phyloP scores from a whole-genome alignment of 2,797 vertebrate species.

The Ispidina lecontei region DNA sequence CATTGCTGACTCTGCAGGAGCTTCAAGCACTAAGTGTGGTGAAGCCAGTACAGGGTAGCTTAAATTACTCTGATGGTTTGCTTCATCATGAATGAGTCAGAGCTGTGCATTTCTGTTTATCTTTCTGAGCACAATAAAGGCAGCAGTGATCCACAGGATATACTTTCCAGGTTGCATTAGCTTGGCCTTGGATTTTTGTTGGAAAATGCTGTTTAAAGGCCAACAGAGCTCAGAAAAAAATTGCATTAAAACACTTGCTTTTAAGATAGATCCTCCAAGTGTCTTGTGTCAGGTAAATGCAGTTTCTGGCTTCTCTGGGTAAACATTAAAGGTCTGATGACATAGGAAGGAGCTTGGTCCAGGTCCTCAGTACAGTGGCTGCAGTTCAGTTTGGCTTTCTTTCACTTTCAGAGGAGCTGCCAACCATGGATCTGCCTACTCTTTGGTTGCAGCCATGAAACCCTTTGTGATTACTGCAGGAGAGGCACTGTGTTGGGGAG shows the following conservation, averaged over 20 bases:
- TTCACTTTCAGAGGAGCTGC: neutral
- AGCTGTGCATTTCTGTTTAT: neutral
- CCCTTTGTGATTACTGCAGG: neutral
- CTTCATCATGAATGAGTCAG: slow-evolving; percentile 11
- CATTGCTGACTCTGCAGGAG: neutral
- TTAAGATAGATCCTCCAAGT: neutral
- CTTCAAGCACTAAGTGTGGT: neutral
- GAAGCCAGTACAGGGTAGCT: neutral
- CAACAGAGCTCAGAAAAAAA: neutral
- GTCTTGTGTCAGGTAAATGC: neutral
- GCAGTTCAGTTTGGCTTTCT: neutral
- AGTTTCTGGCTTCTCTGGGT: neutral
- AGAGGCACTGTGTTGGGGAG: neutral
- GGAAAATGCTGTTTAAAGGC: slow-evolving; percentile 13
- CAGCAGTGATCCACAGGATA: neutral
- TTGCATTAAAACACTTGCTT: neutral
- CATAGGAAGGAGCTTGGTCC: neutral
- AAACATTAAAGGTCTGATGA: neutral
- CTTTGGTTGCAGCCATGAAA: fast-evolving
- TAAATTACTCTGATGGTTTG: neutral
- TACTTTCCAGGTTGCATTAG: neutral
- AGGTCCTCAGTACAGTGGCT: neutral
- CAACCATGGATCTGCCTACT: neutral
- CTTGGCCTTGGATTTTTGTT: neutral
- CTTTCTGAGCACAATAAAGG: neutral